These are phyloP conservation scores for Ondatra zibethicus DNA, from an alignment of 2,113 vertebrate genomes.

Conservation along the genomic window DNA sequence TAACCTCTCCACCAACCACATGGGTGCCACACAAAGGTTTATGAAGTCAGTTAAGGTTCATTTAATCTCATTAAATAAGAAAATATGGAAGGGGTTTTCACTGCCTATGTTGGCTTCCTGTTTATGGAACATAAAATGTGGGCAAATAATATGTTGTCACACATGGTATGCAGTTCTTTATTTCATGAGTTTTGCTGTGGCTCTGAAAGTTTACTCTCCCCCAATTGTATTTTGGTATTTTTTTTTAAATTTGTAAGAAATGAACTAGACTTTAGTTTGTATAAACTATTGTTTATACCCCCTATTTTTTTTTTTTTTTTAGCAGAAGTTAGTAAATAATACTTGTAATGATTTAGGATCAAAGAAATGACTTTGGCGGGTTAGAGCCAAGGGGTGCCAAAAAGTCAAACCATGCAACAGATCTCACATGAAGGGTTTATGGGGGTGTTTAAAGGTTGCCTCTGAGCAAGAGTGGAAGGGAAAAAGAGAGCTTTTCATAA, in stretches of 20 bases:
- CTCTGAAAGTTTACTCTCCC: not conserved
- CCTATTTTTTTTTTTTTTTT: not conserved
- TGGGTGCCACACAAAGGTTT: not conserved
- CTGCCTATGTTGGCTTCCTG: not conserved
- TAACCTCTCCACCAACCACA: too few relatives aligned
- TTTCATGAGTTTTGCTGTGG: not conserved
- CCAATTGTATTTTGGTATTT: slow-evolving; percentile 1
- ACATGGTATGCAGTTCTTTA: not conserved
- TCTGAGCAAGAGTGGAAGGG: too few relatives aligned
- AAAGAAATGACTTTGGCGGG: too few relatives aligned
- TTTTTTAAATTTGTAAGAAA: slow-evolving; percentile 16
- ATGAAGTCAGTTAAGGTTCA: not conserved
- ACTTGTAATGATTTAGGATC: too few relatives aligned
- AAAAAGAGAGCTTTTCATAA: too few relatives aligned
- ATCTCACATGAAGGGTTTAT: too few relatives aligned
- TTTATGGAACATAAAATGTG: not conserved
- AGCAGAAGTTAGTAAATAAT: slow-evolving; percentile 36
- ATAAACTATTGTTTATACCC: not conserved
- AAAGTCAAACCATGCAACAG: too few relatives aligned
- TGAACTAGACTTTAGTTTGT: slow-evolving; percentile 11
- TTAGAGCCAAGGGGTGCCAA: too few relatives aligned
- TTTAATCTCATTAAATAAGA: not conserved
- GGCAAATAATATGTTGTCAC: not conserved
- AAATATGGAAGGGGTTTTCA: not conserved
- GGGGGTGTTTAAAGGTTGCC: too few relatives aligned